Base-by-base conservation (phyloP, 37 sponge, comb jelly and placozoan species). In the Lycopodina hypogea region DNA sequence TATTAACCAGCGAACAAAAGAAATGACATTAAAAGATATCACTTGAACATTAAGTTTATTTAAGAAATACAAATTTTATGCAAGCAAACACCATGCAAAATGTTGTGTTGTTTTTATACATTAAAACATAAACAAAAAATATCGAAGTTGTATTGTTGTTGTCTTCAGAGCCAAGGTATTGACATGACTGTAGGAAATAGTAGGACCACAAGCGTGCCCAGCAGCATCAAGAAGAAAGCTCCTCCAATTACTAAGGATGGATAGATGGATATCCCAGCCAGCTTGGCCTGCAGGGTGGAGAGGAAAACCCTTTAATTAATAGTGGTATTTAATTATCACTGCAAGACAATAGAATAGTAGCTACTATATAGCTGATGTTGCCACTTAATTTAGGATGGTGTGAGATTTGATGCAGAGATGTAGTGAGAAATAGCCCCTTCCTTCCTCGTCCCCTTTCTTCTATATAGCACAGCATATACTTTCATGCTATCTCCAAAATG, bases 221-320 rank as follows among this genome's bases (percentile, higher is more conserved):
- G 28, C 22, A 87, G 8, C 0, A 35, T 56, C n/a, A 77, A 34
- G 32, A 86, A 18, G 62, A 90, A 90, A 29, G 81, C 32, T 0
- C 62, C 21, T 6, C 79, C 80, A 18, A 86, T 38, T 1, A 90
- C 83, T 39, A 76, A 53, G 22, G 79, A 68, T 33, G 91, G 91
- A 68, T 90, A 90, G 68, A 90, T 83, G 3, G 91, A 80, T 0
- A 90, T 75, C 0, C 69, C 34, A 6, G 80, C 87, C 78, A 90
- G 55, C 56, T 79, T 86, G 9, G 87, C 87, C 91, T 90, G 83
- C 15, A 48, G 50, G 48, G 48, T 45, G 48, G 48, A 15, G 29
- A 28, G 62, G 62, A 60, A 60, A 60, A 29, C 28, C 29, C 24
- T 29, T 60, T 60, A 60, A 29, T 7, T 29, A 28, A n/a, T 60